Evolutionary conservation across 2,113 vertebrate species (phyloP).

Genomic region (Tetrao urogallus): DNA sequence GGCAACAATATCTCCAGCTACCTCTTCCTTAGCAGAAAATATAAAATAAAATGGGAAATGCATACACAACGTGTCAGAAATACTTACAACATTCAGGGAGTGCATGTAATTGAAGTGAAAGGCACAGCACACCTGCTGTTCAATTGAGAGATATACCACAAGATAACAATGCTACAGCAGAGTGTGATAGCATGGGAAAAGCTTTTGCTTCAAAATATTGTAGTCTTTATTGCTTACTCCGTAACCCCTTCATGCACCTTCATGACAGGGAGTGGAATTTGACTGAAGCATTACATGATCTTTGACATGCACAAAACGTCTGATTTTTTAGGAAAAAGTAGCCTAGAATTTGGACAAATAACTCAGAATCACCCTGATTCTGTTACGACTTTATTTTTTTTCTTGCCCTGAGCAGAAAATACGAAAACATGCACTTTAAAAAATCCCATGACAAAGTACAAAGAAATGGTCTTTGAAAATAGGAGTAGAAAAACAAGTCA

Average conservation of each 20-base stretch:
- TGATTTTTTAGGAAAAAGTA: not conserved
- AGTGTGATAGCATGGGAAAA: not conserved
- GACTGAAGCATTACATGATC: not conserved
- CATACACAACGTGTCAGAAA: not conserved
- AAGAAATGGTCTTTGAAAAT: not conserved
- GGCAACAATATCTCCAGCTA: not conserved
- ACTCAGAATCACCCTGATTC: not conserved
- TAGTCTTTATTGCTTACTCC: not conserved
- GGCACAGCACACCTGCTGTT: not conserved
- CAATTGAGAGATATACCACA: not conserved
- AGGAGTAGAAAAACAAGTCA: not conserved
- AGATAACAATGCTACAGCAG: not conserved
- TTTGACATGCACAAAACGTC: not conserved
- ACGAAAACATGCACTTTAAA: not conserved
- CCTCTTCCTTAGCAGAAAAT: not conserved
- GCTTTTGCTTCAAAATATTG: not conserved
- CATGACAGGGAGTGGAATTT: not conserved
- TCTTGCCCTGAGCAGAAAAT: not conserved
- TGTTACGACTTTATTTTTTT: not conserved
- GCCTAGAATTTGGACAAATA: not conserved
- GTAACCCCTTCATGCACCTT: not conserved
- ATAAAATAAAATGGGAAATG: not conserved
- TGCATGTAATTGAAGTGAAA: conserved; percentile 21
- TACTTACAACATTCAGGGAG: not conserved
- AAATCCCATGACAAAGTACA: fast-evolving